Conservation (phyloP, 2,888 invertebrate species). For the Agriopis aurantiaria region DNA sequence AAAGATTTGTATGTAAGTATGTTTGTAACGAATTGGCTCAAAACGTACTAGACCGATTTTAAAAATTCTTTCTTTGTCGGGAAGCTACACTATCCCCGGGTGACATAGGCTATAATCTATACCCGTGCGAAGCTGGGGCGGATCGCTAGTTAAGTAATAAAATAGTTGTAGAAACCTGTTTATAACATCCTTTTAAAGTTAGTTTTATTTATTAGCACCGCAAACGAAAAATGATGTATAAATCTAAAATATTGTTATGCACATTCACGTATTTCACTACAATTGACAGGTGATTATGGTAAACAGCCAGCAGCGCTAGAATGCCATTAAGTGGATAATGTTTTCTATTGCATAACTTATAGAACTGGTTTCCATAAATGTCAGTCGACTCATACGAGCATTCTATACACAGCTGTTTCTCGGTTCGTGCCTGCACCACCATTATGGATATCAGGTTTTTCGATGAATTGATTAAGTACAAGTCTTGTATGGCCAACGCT, state of each 20-base stretch:
- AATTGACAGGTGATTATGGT: slow-evolving; percentile 76
- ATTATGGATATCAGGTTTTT: slow-evolving; percentile 65
- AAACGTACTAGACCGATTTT: too few species aligned
- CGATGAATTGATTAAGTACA: slow-evolving; percentile 62
- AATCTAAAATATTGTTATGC: slow-evolving; percentile 25
- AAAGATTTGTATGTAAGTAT: too few species aligned
- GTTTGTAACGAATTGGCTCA: too few species aligned
- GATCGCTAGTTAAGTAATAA: neutral
- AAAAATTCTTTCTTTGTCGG: too few species aligned
- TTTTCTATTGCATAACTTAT: slow-evolving; percentile 79
- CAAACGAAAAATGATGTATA: slow-evolving; percentile 22
- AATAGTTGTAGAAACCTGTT: too few species aligned
- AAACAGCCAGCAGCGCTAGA: slow-evolving; percentile 62
- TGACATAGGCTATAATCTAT: too few species aligned
- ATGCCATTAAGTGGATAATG: slow-evolving; percentile 70
- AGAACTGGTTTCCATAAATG: slow-evolving; percentile 76
- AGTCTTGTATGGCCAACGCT: slow-evolving; percentile 55
- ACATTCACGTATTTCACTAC: slow-evolving; percentile 52
- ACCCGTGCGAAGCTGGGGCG: too few species aligned
- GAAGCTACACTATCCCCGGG: too few species aligned
- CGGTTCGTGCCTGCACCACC: slow-evolving; percentile 61
- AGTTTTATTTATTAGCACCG: neutral
- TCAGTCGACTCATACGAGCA: slow-evolving; percentile 67
- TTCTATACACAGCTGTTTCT: slow-evolving; percentile 72
- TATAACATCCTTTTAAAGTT: too few species aligned